phyloP scores from a whole-genome alignment of 2,888 invertebrate genomes.

The Drosophila infuscata region DNA sequence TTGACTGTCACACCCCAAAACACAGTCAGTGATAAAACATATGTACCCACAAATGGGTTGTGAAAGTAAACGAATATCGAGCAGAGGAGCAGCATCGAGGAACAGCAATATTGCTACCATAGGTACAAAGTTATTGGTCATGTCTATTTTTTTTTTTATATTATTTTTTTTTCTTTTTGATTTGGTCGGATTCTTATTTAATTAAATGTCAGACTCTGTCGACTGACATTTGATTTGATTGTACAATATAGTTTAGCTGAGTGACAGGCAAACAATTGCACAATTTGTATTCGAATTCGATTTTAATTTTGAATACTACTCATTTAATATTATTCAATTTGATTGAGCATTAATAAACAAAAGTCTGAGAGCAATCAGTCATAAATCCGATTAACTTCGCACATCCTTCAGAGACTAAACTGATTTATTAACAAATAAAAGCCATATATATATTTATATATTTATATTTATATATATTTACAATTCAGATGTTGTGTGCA shows the following conservation, averaged over 20 bases:
- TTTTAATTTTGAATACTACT: slow-evolving; percentile 1
- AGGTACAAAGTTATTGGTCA: slow-evolving; percentile 61
- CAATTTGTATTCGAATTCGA: slow-evolving; percentile 32
- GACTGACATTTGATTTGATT: slow-evolving; percentile 57
- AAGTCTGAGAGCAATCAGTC: background rate
- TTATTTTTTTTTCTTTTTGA: background rate
- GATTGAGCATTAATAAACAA: background rate
- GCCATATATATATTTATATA: background rate
- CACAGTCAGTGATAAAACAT: background rate
- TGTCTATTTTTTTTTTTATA: slow-evolving; percentile 24
- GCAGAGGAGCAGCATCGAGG: slow-evolving; percentile 31
- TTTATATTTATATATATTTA: background rate
- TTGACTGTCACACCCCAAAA: background rate
- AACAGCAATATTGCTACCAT: slow-evolving; percentile 35
- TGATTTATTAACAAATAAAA: background rate
- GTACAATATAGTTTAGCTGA: slow-evolving; percentile 21
- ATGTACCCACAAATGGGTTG: background rate
- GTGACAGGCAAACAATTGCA: slow-evolving; percentile 39
- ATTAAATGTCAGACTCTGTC: slow-evolving; percentile 75
- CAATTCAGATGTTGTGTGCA: slow-evolving; percentile 1
- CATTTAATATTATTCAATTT: background rate
- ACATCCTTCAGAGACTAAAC: background rate
- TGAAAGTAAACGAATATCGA: slow-evolving; percentile 29
- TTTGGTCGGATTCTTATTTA: slow-evolving; percentile 61
- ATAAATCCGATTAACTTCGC: background rate